A percentile compares a stretch with the other conserved stretches of the same genome.
Evolutionary conservation across 2,797 vertebrate species (phyloP).

Genomic region (Varecia variegata): DNA sequence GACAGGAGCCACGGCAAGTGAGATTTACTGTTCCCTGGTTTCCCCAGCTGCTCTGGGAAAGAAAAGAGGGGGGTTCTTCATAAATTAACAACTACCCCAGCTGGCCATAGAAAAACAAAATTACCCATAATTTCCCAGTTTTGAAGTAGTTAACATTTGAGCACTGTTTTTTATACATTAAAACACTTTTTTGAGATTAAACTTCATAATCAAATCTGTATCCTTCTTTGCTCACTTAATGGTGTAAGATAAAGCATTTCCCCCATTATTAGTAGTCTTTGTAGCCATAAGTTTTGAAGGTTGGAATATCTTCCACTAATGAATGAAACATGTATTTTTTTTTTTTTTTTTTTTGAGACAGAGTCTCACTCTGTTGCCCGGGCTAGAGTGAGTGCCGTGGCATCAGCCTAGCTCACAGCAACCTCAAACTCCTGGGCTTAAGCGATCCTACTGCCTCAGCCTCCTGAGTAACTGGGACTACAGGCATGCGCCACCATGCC

Average conservation of each 20-base stretch:
- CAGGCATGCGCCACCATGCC: too few species aligned
- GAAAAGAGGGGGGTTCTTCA: not conserved
- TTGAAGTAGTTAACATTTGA: not conserved
- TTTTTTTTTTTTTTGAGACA: too few species aligned
- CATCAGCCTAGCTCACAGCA: too few species aligned
- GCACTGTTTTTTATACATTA: not conserved
- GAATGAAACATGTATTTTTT: not conserved
- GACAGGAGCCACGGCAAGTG: fast-evolving
- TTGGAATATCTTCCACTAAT: too few species aligned
- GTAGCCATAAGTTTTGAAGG: not conserved
- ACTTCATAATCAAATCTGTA: not conserved
- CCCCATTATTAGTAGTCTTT: not conserved
- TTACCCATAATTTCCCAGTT: not conserved
- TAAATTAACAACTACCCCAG: not conserved
- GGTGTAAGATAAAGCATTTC: not conserved
- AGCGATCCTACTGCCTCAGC: too few species aligned
- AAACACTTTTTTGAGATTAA: not conserved
- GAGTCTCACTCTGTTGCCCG: too few species aligned
- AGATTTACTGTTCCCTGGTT: not conserved
- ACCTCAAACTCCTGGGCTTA: too few species aligned
- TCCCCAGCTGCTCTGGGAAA: not conserved
- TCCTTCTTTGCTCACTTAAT: not conserved
- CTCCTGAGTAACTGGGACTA: too few species aligned
- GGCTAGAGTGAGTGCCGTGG: too few species aligned
- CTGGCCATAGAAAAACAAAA: not conserved